Evolutionary conservation across 2,888 invertebrate genomes (phyloP), one percentile per base, ranked within the genome.

Genomic region (Caenorhabditis macrosperma): DNA sequence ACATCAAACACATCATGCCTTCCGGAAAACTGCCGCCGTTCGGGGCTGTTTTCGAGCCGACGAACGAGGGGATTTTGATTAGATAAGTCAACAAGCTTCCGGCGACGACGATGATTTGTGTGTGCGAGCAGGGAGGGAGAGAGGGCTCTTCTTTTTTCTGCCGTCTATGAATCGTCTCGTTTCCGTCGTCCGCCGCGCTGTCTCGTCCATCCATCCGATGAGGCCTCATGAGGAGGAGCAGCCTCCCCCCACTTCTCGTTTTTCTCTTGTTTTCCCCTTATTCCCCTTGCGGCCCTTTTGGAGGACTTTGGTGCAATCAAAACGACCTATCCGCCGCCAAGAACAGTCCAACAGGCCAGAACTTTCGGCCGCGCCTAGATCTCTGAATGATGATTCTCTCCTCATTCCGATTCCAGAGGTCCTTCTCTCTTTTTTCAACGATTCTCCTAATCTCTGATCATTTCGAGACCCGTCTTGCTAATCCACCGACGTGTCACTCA

Each of bases 51-150:
- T 52, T 28, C 26, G 24, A n/a, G 52, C n/a, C 1, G 52, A 4
- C 28, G n/a, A 20, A 10, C 44, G 6, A 9, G 26, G 6, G 54
- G 54, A 54, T 55, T 69, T 69, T 69, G 69, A 69, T 69, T 69
- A 69, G 69, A 69, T 69, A 69, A 69, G 69, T 69, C 69, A 69
- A 69, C 69, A 69, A 69, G 66, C 60, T 12, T 38, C 63, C 38
- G 38, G 15, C 15, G 38, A 38, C n/a, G n/a, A n/a, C n/a, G n/a
- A n/a, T n/a, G n/a, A n/a, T n/a, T n/a, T 38, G 38, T 38, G 38
- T 12, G 15, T 22, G 12, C 24, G 6, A n/a, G n/a, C n/a, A n/a
- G n/a, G 52, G 30, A 50, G 3, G 20, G 20, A 26, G 33, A 50
- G 38, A 48, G 50, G 69, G 41, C 69, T 54, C 60, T 60, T 57